Evolutionary conservation across 2,797 vertebrate species (phyloP).

Genomic region (Mallotus villosus): DNA sequence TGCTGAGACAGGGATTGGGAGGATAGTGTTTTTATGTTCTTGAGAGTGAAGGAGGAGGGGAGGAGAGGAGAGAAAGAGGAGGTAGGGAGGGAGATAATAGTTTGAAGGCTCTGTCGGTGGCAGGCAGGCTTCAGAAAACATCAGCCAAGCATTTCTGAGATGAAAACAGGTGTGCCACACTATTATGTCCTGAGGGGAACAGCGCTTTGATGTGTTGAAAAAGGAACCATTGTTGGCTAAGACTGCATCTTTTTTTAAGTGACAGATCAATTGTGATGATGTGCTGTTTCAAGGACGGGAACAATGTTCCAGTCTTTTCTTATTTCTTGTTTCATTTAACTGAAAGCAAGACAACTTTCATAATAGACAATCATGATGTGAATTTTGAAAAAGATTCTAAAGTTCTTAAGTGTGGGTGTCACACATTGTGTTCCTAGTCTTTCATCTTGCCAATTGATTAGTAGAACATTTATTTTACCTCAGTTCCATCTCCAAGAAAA

Average conservation of each 20-base stretch:
- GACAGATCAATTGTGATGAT: constrained; percentile 53
- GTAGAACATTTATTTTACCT: too few species aligned
- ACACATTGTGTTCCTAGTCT: not conserved
- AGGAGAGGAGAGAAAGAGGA: constrained; percentile 8
- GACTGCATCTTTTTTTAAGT: constrained; percentile 58
- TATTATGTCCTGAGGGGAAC: constrained; percentile 74
- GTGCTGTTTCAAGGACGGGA: constrained; percentile 28
- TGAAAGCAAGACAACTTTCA: constrained; percentile 24
- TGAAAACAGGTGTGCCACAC: constrained; percentile 75
- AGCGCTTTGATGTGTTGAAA: constrained; percentile 74
- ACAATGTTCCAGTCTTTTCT: constrained; percentile 7
- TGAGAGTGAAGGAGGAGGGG: constrained; percentile 36
- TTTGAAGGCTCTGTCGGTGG: constrained; percentile 72
- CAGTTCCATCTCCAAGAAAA: too few species aligned
- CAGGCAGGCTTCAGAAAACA: constrained; percentile 71
- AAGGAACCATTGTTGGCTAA: constrained; percentile 67
- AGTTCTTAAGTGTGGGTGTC: not conserved
- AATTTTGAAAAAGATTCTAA: not conserved
- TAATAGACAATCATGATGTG: constrained; percentile 11
- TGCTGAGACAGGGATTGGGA: constrained; percentile 67
- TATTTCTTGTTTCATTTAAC: constrained; percentile 39
- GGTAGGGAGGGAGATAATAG: constrained; percentile 51
- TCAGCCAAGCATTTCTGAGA: constrained; percentile 70
- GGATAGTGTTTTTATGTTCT: constrained; percentile 62
- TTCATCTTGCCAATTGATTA: not conserved